A percentile compares a stretch with the other conserved stretches of the same genome.
Evolutionary conservation across 2,888 invertebrate genomes (phyloP).

Genomic region (Amphipoea lucens): DNA sequence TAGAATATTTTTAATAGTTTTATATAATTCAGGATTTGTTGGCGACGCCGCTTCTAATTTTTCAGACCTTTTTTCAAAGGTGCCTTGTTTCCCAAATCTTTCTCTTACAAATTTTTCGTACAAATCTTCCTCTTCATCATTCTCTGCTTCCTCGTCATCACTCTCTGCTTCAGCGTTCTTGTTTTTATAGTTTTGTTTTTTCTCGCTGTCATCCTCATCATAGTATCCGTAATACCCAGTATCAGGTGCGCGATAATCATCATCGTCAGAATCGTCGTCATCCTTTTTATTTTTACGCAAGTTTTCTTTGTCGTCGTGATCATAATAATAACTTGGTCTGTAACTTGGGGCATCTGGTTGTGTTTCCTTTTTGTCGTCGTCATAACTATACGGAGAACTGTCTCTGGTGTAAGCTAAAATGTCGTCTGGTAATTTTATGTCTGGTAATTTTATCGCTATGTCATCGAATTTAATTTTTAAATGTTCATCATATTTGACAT

Average conservation of each 20-base stretch:
- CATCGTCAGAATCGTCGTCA: slow-evolving; percentile 59
- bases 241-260: slow-evolving; percentile 63
- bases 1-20: slow-evolving; percentile 81
- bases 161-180: slow-evolving; percentile 71
- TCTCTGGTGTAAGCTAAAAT: slow-evolving; percentile 81
- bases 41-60: slow-evolving; percentile 73
- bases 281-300: slow-evolving; percentile 61
- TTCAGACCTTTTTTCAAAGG: slow-evolving; percentile 80
- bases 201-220: slow-evolving; percentile 57
- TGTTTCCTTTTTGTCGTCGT: slow-evolving; percentile 66
- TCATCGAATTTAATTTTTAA: slow-evolving; percentile 85
- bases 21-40: slow-evolving; percentile 77
- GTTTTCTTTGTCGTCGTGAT: slow-evolving; percentile 68
- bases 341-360: slow-evolving; percentile 58
- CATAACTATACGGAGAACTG: slow-evolving; percentile 70
- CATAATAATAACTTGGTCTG: slow-evolving; percentile 71
- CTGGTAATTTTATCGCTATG: slow-evolving; percentile 84
- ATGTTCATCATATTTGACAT: slow-evolving; percentile 80
- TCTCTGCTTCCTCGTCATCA: slow-evolving; percentile 73
- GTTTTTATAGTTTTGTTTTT: slow-evolving; percentile 74
- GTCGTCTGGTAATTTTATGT: slow-evolving; percentile 87
- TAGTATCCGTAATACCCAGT: slow-evolving; percentile 67
- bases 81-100: slow-evolving; percentile 84
- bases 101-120: slow-evolving; percentile 88
- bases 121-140: slow-evolving; percentile 79